Evolutionary conservation across 2,888 invertebrate genomes (phyloP).

Genomic region (Microchrysa polita): DNA sequence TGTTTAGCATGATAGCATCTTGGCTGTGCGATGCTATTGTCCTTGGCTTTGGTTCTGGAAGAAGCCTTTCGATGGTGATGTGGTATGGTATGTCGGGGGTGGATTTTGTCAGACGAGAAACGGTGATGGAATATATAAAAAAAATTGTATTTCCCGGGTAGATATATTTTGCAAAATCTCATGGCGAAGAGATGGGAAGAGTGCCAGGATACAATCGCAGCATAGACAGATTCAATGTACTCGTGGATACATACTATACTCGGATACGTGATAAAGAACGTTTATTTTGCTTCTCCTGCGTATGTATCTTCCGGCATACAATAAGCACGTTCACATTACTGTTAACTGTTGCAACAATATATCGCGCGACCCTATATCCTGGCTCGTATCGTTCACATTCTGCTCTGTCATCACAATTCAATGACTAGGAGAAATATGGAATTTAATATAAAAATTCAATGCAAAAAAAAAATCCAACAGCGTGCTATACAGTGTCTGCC

Average conservation of each 20-base stretch:
- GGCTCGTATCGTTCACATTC: not conserved
- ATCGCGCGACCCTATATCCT: not conserved
- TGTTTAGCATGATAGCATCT: constrained; percentile 13
- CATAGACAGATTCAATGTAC: too few species aligned
- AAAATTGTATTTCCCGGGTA: constrained; percentile 13
- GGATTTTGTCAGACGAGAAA: not conserved
- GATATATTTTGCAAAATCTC: not conserved
- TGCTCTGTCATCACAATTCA: not conserved
- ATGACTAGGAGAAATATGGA: constrained; percentile 10
- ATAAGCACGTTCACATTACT: not conserved
- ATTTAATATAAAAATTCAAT: not conserved
- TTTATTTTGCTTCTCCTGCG: not conserved
- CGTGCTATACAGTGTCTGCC: not conserved
- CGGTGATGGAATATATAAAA: constrained; percentile 13
- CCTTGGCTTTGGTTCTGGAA: not conserved
- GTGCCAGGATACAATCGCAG: not conserved
- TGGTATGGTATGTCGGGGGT: not conserved
- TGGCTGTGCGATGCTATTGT: not conserved
- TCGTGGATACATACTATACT: too few species aligned
- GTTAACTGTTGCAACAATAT: constrained; percentile 9
- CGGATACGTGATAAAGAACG: constrained; percentile 4
- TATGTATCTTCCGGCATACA: not conserved
- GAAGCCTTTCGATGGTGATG: too few species aligned
- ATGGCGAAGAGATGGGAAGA: not conserved
- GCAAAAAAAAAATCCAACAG: not conserved